These are phyloP conservation scores for Perccottus glenii DNA, from an alignment of 2,113 vertebrate genomes.

Conservation along the genomic window DNA sequence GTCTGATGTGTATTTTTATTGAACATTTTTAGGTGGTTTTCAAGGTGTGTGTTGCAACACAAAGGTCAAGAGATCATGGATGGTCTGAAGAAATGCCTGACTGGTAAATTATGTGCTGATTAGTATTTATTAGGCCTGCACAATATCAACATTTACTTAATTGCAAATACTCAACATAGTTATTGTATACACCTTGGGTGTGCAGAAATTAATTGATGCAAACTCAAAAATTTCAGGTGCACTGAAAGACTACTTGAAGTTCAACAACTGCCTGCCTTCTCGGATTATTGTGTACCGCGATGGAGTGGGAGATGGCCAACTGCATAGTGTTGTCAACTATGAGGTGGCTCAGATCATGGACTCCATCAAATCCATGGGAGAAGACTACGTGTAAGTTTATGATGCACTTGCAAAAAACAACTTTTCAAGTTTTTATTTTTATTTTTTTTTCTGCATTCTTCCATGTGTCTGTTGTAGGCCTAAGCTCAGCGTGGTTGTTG, in stretches of 20 bases:
- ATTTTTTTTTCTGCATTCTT: not conserved
- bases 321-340: constrained; percentile 87
- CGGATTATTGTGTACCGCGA: constrained; percentile 94
- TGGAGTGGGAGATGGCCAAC: constrained; percentile 93
- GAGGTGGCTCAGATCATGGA: constrained; percentile 91
- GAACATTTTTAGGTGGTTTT: constrained; percentile 87
- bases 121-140: not conserved
- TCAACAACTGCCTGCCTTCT: constrained; percentile 85
- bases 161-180: too few relatives aligned
- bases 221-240: constrained; percentile 75
- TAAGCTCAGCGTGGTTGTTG: constrained; percentile 89
- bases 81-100: constrained; percentile 88
- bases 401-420: not conserved
- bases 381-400: constrained; percentile 84
- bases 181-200: not conserved
- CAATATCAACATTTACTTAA: not conserved
- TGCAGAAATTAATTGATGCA: not conserved
- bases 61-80: constrained; percentile 93
- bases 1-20: not conserved
- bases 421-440: not conserved
- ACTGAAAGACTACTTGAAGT: constrained; percentile 83
- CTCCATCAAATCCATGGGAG: constrained; percentile 84
- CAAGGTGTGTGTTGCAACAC: constrained; percentile 88
- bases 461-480: constrained; percentile 75
- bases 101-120: constrained; percentile 67